phyloP scores from a whole-genome alignment of 2,888 invertebrate genomes.

The Syrista parreyssii region DNA sequence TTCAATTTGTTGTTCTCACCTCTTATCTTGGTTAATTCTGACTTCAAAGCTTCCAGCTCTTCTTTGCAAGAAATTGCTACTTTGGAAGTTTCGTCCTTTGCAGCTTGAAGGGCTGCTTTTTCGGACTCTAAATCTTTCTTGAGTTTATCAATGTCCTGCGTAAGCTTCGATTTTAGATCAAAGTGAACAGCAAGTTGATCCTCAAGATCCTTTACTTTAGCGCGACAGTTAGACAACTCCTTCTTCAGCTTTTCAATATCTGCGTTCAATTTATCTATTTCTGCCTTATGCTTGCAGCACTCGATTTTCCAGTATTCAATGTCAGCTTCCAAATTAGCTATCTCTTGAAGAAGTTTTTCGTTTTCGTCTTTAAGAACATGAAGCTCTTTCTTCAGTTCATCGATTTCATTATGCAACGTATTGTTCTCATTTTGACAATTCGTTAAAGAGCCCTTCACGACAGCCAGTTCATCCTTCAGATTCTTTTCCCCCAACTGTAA shows the following conservation, averaged over 20 bases:
- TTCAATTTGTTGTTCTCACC: conserved; percentile 32
- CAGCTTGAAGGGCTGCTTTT: conserved; percentile 23
- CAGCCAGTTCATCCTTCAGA: conserved; percentile 25
- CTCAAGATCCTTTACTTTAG: conserved; percentile 19
- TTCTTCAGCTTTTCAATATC: conserved; percentile 25
- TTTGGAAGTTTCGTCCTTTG: conserved; percentile 23
- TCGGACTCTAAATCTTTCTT: conserved; percentile 13
- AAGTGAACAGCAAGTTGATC: conserved; percentile 13
- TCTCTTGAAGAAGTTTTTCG: conserved; percentile 24
- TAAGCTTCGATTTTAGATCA: conserved; percentile 19
- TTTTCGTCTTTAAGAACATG: conserved; percentile 22
- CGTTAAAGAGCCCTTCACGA: not conserved
- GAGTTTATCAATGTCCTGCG: conserved; percentile 18
- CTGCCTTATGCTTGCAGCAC: conserved; percentile 29
- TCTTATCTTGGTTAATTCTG: conserved; percentile 32
- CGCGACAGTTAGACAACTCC: not conserved
- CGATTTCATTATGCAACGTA: conserved; percentile 30
- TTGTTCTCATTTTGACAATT: conserved; percentile 21
- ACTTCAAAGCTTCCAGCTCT: conserved; percentile 23
- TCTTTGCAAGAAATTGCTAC: conserved; percentile 4
- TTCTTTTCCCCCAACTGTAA: conserved; percentile 19
- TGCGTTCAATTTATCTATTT: conserved; percentile 29
- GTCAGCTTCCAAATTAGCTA: conserved; percentile 25
- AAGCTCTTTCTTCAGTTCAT: conserved; percentile 18
- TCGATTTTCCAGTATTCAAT: conserved; percentile 36